Base-by-base conservation (phyloP, 2,113 vertebrate genomes). In the Furnarius figulus region DNA sequence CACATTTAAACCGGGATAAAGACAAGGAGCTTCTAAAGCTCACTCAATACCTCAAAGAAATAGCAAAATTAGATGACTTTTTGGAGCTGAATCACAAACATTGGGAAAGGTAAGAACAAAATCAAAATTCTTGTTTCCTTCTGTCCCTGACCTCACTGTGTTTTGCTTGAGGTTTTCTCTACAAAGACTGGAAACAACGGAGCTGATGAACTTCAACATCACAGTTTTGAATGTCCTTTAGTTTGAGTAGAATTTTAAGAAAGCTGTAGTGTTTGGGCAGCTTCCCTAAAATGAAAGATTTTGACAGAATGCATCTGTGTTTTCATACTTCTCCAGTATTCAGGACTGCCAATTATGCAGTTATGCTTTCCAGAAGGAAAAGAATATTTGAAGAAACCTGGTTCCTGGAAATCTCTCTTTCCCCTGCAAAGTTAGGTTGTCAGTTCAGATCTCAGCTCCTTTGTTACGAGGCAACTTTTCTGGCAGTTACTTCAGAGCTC, bases 41-140 rank as follows among this genome's bases (percentile, higher is more conserved):
- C 89, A 99, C 99, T 83, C 99, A 99, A n/a, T 99, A 99, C 96
- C 99, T 99, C 95, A 99, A 99, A 98, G 99, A 99, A 98, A 99
- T 99, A 87, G 99, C 99, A 94, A 99, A 99, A 96, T 98, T 99
- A 95, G 99, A 99, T 12, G 99, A 99, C 97, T 99, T 99, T 93
- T 98, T 98, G 91, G 98, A 99, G 66, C 98, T 99, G 90, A 99
- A 99, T 97, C 99, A 99, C 97, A 99, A 99, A 98, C 99, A 99
- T 92, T 99, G 99, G 99, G 99, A 99, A 98, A 99, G 99, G 99
- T 99, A 97, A 97, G 97, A 89, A 67, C 47, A 95, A 74, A 75
- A 28, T 84, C 13, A 74, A 70, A 87, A 47, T 80, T 55, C 27
- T 65, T 81, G 31, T 55, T 82, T 88, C 46, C 24, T 84, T 90